Base-by-base conservation (phyloP, 30 jellyfish, hydroid and myxozoan genomes). In the Pseudorhiza aurosa region DNA sequence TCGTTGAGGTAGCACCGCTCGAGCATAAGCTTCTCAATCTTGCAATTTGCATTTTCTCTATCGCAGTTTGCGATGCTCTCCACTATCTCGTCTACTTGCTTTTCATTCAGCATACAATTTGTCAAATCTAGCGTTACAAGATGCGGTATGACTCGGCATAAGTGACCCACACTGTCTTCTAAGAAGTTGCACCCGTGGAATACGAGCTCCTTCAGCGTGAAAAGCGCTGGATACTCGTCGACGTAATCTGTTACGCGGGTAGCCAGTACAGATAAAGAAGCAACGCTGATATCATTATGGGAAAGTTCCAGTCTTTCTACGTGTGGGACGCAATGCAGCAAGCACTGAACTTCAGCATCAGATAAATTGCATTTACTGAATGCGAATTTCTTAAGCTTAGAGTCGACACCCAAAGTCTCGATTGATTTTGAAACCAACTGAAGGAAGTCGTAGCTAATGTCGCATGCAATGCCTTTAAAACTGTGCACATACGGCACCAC, bases 1-100 rank as follows among this genome's bases (percentile, higher is more conserved):
- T 72, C 86, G 14, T 40, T 19, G 14, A 72, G 11, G 9, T 58
- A 51, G 65, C 86, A 72, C 55, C 74, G 37, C 29, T 72, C 75
- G 10, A 72, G 36, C 2, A 25, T 28, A 29, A 72, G 28, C 6
- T 21, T 36, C 39, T 53, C 28, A 9, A 72, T 40, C 35, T 46
- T 72, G 40, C 74, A 53, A 14, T 15, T 9, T 19, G 18, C 19
- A 4, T 12, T 36, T 14, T 12, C 50, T 21, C 9, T 24, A 2
- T 40, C 19, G 8, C 50, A 68, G 8, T n/a, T 22, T 28, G 30
- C 0, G n/a, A 45, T 68, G 60, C 75, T 2, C 4, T 55, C 72
- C 4, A 17, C 75, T 50, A 43, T 39, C 15, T 22, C 76, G 8
- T 39, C 39, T 31, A 64, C 7, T 29, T 19, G 59, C 40, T 9